These are phyloP conservation scores for Meandrusa payeni DNA, from an alignment of 2,888 invertebrate species.

Conservation along the genomic window DNA sequence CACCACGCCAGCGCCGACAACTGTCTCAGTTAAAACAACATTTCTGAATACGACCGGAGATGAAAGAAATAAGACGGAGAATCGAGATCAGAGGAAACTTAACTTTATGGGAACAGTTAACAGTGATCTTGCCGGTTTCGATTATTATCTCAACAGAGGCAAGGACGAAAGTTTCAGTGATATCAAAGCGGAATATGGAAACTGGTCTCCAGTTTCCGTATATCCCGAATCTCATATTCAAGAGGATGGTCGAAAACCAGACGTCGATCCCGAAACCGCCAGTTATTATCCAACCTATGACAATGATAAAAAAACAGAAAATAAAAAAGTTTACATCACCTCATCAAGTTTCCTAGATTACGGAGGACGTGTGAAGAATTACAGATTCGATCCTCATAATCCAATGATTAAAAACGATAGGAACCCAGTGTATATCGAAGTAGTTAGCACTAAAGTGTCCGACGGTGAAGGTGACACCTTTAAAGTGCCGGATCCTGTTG, in stretches of 20 bases:
- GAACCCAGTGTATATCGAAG: constrained; percentile 78
- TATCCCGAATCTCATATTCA: constrained; percentile 73
- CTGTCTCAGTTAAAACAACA: constrained; percentile 52
- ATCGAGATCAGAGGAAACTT: constrained; percentile 69
- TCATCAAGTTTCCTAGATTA: constrained; percentile 68
- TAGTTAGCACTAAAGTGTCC: constrained; percentile 72
- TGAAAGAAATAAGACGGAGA: constrained; percentile 65
- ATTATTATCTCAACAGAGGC: constrained; percentile 69
- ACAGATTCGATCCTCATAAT: constrained; percentile 71
- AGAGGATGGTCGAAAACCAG: constrained; percentile 63
- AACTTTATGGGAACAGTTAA: constrained; percentile 57
- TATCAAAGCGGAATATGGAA: constrained; percentile 74
- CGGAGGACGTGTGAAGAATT: constrained; percentile 65
- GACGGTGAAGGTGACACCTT: constrained; percentile 67
- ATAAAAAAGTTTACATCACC: constrained; percentile 73
- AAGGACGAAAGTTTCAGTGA: constrained; percentile 67
- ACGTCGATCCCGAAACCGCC: constrained; percentile 61
- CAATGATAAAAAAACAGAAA: constrained; percentile 64
- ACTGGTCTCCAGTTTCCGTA: constrained; percentile 76
- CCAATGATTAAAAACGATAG: constrained; percentile 77
- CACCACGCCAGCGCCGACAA: constrained; percentile 51
- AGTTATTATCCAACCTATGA: constrained; percentile 73
- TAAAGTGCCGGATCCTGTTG: constrained; percentile 85
- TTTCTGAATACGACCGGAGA: constrained; percentile 43
- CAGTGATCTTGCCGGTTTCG: constrained; percentile 71